Percentiles rank a stretch among this genome's conserved stretches.
Conservation (phyloP, 2,113 vertebrate species). For the Brachypodius melanocephalos region DNA sequence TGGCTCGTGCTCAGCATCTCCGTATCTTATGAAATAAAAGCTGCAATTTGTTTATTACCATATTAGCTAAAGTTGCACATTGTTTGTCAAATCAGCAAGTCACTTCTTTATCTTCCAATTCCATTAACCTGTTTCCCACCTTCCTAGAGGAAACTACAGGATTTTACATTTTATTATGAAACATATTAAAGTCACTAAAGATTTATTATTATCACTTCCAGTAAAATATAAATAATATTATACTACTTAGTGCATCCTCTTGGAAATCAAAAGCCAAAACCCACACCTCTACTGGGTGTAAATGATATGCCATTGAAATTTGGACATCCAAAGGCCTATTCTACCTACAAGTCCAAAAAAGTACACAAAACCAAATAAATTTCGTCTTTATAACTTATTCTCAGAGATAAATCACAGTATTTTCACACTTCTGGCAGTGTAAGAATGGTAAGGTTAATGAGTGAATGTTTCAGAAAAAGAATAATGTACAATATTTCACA, state of each 20-base stretch:
- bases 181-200: background rate
- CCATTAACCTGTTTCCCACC: background rate
- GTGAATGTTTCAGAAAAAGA: background rate
- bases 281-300: background rate
- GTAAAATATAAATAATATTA: background rate
- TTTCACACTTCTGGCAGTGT: background rate
- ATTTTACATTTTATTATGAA: background rate
- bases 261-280: background rate
- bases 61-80: background rate
- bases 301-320: background rate
- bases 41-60: background rate
- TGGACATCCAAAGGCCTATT: background rate
- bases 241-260: background rate
- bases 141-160: background rate
- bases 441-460: background rate
- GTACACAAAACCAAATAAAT: background rate
- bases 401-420: background rate
- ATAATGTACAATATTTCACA: background rate
- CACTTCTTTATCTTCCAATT: background rate
- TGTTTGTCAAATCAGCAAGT: background rate
- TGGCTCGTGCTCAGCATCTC: background rate
- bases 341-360: background rate
- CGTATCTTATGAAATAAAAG: background rate
- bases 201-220: background rate
- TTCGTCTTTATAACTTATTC: background rate